Conservation (phyloP, 1,140 invertebrate species). For the Nasonia giraulti region DNA sequence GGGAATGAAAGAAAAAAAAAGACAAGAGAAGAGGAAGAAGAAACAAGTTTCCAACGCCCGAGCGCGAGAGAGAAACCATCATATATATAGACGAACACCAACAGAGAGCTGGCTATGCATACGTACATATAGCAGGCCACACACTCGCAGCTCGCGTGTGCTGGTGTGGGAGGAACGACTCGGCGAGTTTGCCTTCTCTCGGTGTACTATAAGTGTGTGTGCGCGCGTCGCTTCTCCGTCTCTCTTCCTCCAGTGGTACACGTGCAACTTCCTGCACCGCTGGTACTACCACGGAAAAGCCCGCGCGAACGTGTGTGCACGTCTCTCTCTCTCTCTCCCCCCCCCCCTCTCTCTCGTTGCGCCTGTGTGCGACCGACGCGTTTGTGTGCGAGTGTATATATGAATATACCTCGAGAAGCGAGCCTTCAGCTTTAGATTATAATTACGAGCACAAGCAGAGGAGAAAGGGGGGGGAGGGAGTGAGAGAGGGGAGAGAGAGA, state of each 20-base stretch:
- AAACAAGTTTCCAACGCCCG: conserved; percentile 41
- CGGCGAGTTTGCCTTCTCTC: conserved; percentile 20
- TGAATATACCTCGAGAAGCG: conserved; percentile 20
- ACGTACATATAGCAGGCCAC: conserved; percentile 41
- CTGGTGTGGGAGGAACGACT: conserved; percentile 53
- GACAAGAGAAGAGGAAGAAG: conserved; percentile 36
- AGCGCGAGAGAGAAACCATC: conserved; percentile 41
- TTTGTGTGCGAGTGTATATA: not conserved
- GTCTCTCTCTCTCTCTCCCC: not conserved
- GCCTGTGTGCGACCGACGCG: not conserved
- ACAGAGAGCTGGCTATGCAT: not conserved
- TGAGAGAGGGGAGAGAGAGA: too few relatives aligned
- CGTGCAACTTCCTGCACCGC: conserved; percentile 47
- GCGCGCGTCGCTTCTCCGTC: conserved; percentile 30
- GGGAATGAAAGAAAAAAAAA: conserved; percentile 48
- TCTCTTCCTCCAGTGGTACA: conserved; percentile 16
- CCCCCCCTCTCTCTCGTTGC: not conserved
- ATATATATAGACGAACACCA: not conserved
- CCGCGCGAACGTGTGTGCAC: not conserved
- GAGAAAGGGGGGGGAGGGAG: conserved; percentile 8
- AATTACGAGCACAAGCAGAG: conserved; percentile 57
- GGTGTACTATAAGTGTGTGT: not conserved
- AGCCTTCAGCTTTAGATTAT: conserved; percentile 55
- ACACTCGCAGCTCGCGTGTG: conserved; percentile 40
- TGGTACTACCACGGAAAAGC: conserved; percentile 8